Percentiles rank a stretch among this genome's conserved stretches.
Evolutionary conservation across 2,113 vertebrate genomes (phyloP).

Genomic region (Cochlearius cochlearius): DNA sequence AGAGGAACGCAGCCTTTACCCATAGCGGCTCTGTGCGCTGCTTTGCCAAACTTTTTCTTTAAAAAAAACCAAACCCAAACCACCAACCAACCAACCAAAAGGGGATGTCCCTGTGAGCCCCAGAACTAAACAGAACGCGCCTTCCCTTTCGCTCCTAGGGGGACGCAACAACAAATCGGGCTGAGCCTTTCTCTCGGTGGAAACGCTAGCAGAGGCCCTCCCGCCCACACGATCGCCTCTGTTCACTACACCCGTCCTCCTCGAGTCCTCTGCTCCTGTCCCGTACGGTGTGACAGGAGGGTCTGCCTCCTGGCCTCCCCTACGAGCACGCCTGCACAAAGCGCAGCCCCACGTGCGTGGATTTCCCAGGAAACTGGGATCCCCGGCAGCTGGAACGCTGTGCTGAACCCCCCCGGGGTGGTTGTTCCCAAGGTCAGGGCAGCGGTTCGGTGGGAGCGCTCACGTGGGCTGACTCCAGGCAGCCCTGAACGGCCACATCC

Average conservation of each 20-base stretch:
- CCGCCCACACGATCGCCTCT: not conserved
- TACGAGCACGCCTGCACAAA: fast-evolving
- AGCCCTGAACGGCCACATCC: not conserved
- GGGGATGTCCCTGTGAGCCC: not conserved
- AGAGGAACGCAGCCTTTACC: not conserved
- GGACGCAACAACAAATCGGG: not conserved
- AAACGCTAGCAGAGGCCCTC: not conserved
- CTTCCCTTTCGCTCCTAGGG: not conserved
- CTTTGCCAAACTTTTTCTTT: not conserved
- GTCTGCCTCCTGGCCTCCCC: not conserved
- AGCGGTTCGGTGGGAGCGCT: not conserved
- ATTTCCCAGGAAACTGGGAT: not conserved
- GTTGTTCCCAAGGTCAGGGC: not conserved
- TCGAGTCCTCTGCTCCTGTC: not conserved
- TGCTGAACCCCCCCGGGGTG: not conserved
- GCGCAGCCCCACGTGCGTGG: fast-evolving
- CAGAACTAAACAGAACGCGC: not conserved
- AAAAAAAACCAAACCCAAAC: not conserved
- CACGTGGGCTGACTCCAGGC: not conserved
- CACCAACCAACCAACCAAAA: not conserved
- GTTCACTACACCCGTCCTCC: not conserved
- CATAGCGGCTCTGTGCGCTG: not conserved
- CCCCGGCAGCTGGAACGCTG: not conserved
- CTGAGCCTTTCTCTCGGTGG: not conserved
- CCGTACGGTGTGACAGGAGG: not conserved